These are phyloP conservation scores for Rhynchonema sp. DNA, from an alignment of 2,888 invertebrate species.

Conservation along the genomic window DNA sequence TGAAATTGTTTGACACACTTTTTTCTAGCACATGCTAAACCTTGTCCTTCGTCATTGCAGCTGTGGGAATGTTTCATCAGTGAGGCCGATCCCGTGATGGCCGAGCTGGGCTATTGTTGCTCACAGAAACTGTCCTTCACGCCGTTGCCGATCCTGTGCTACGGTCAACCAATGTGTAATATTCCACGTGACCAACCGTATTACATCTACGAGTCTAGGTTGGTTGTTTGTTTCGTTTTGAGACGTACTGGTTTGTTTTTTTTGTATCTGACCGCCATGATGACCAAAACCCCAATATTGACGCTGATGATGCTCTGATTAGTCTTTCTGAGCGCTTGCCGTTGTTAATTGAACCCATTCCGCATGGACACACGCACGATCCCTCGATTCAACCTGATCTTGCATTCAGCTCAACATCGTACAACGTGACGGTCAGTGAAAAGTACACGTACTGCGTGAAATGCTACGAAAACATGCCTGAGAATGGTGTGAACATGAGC, in stretches of 20 bases:
- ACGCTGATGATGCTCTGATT: not conserved
- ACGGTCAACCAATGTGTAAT: slow-evolving; percentile 89
- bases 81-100: slow-evolving; percentile 97
- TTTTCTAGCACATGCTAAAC: no score
- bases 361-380: no score
- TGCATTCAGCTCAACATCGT: slow-evolving; percentile 17
- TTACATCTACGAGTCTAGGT: slow-evolving; percentile 94
- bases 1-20: no score
- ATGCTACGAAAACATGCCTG: slow-evolving; percentile 81
- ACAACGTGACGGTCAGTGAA: slow-evolving; percentile 44
- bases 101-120: slow-evolving; percentile 90
- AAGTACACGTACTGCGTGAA: slow-evolving; percentile 99
- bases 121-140: slow-evolving; percentile 94
- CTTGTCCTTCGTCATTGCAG: no score
- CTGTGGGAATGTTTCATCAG: slow-evolving; percentile 90
- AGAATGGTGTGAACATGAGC: slow-evolving; percentile 86
- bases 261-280: slow-evolving; percentile 8
- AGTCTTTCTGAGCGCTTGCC: slow-evolving; percentile 1
- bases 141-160: slow-evolving; percentile 95
- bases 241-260: not conserved
- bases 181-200: slow-evolving; percentile 96
- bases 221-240: slow-evolving; percentile 11
- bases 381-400: no score
- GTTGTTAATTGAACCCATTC: no score
- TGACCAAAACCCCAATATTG: not conserved